A percentile compares a stretch with the other conserved stretches of the same genome.
Conservation (phyloP, 2,797 vertebrate genomes). For the Coluber constrictor region DNA sequence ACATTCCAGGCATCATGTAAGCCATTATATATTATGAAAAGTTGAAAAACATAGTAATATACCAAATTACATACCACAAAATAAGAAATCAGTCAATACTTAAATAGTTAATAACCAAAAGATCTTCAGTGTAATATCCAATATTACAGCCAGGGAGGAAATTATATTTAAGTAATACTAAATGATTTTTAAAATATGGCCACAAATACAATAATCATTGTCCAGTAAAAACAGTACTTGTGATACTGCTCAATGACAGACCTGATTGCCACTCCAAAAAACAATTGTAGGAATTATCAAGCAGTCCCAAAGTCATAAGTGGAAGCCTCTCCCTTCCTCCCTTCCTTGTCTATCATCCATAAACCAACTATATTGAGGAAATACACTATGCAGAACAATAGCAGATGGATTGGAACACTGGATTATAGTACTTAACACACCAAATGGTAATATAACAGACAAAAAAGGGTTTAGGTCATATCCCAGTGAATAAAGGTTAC, state of each 20-base stretch:
- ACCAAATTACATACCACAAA: not conserved
- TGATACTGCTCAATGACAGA: not conserved
- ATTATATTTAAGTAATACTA: slow-evolving; percentile 22
- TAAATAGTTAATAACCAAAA: not conserved
- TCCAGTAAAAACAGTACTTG: slow-evolving; percentile 25
- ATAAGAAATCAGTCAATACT: not conserved
- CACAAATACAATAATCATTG: not conserved
- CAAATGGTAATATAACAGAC: not conserved
- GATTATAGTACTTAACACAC: not conserved
- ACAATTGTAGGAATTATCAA: not conserved
- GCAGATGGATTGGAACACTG: not conserved
- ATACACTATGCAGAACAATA: not conserved
- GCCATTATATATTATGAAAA: not conserved
- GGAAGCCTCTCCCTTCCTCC: slow-evolving; percentile 50
- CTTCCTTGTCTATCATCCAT: slow-evolving; percentile 50
- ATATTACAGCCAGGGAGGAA: rapidly evolving
- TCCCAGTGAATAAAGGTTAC: not conserved
- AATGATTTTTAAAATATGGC: slow-evolving; percentile 14
- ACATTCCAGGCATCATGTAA: not conserved
- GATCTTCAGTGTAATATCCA: not conserved
- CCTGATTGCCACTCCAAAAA: not conserved
- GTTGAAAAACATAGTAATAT: not conserved
- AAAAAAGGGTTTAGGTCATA: not conserved
- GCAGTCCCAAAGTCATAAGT: slow-evolving; percentile 32
- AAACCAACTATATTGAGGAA: not conserved